Percentiles rank a stretch among this genome's conserved stretches.
Evolutionary conservation across 2,888 invertebrate species (phyloP).

Genomic region (Chrysopilus asiliformis): DNA sequence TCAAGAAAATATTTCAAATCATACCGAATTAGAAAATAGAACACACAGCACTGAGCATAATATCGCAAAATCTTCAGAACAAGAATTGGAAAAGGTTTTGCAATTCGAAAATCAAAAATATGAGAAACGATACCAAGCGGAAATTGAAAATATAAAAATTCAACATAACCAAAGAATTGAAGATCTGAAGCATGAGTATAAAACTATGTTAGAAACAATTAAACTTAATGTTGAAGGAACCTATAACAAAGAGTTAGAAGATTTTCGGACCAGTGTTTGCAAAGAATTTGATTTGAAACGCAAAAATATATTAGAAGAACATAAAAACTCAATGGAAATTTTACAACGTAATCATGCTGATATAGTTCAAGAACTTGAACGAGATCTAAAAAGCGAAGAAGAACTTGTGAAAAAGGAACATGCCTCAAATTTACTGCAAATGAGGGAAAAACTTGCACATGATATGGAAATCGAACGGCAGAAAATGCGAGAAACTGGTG

Average conservation of each 20-base stretch:
- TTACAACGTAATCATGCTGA: conserved; percentile 32
- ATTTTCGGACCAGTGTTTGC: conserved; percentile 26
- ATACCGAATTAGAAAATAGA: conserved; percentile 30
- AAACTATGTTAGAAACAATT: conserved; percentile 32
- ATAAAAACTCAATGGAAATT: conserved; percentile 33
- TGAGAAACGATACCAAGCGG: conserved; percentile 26
- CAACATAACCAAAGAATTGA: conserved; percentile 33
- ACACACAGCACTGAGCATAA: conserved; percentile 35
- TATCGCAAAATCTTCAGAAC: too few relatives aligned
- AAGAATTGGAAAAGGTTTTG: conserved; percentile 25
- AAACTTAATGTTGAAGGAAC: conserved; percentile 39
- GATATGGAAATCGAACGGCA: conserved; percentile 42
- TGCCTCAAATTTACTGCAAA: conserved; percentile 47
- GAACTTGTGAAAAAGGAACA: conserved; percentile 55
- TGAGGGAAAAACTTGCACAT: conserved; percentile 45
- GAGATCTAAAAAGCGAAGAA: conserved; percentile 42
- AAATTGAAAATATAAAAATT: conserved; percentile 23
- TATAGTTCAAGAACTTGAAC: conserved; percentile 30
- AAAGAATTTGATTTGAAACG: conserved; percentile 39
- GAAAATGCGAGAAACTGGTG: conserved; percentile 32
- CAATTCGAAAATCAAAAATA: conserved; percentile 37
- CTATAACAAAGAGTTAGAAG: conserved; percentile 35
- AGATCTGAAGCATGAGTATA: conserved; percentile 32
- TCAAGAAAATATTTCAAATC: conserved; percentile 16
- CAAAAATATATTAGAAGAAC: conserved; percentile 41